phyloP scores from a whole-genome alignment of 2,797 vertebrate species.

The Melanotaenia trifasciata region DNA sequence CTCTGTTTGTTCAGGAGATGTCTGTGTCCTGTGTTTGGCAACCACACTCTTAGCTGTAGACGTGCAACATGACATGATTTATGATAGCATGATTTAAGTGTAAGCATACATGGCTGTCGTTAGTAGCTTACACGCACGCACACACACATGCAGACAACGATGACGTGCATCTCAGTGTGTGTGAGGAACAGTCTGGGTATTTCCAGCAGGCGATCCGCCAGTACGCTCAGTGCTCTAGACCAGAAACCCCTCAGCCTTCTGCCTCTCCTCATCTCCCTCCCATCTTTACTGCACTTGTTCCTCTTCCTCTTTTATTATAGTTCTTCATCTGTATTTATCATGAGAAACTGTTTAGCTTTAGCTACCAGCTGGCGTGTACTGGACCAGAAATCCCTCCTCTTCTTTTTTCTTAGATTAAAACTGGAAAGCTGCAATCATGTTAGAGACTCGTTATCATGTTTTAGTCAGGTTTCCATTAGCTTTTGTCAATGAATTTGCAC shows the following conservation, averaged over 20 bases:
- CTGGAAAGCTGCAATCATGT: background rate
- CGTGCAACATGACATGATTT: constrained; percentile 29
- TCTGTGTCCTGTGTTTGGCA: constrained; percentile 1
- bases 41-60: constrained; percentile 8
- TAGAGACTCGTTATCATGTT: background rate
- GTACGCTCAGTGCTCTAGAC: constrained; percentile 38
- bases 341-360: background rate
- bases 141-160: constrained; percentile 30
- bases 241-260: constrained; percentile 57
- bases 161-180: constrained; percentile 64
- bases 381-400: background rate
- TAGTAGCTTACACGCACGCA: constrained; percentile 10
- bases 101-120: constrained; percentile 10
- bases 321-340: rapidly evolving
- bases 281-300: constrained; percentile 22
- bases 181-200: constrained; percentile 70
- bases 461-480: too few species aligned
- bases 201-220: constrained; percentile 71
- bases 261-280: constrained; percentile 33
- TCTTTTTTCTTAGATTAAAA: background rate
- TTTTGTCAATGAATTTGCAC: background rate
- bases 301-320: background rate
- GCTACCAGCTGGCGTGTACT: background rate
- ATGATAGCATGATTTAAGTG: constrained; percentile 21
- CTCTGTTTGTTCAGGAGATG: constrained; percentile 15